Conservation (phyloP, 2,797 vertebrate genomes). For the Falco concolor region DNA sequence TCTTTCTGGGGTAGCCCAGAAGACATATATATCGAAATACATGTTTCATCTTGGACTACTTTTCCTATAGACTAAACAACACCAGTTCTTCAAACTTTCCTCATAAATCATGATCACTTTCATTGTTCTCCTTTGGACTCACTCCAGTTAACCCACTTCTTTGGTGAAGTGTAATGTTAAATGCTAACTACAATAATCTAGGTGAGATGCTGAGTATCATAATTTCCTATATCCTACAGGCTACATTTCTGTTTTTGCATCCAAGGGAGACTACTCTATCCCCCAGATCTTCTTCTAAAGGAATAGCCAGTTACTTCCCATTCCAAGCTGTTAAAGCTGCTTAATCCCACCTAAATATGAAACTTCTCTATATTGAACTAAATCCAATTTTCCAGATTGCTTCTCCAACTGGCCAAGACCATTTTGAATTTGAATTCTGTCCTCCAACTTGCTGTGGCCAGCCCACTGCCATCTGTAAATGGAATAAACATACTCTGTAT, state of each 20-base stretch:
- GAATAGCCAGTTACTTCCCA: background rate
- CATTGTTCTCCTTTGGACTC: background rate
- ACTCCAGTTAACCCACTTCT: background rate
- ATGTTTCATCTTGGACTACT: background rate
- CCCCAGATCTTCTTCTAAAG: background rate
- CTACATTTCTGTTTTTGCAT: background rate
- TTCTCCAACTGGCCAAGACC: background rate
- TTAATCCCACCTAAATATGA: background rate
- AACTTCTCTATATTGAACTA: background rate
- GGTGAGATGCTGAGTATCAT: background rate
- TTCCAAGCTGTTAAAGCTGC: background rate
- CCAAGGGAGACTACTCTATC: background rate
- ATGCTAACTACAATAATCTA: background rate
- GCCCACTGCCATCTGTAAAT: background rate
- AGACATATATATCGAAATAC: background rate
- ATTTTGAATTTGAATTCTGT: background rate
- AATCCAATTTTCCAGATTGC: background rate
- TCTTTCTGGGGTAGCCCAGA: background rate
- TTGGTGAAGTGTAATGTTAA: background rate
- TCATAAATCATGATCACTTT: background rate
- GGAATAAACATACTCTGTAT: background rate
- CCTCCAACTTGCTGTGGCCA: background rate
- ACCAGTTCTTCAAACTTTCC: background rate
- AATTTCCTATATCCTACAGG: background rate
- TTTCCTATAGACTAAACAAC: background rate